Conservation (phyloP, 2,888 invertebrate genomes). For the Tupiocoris notatus region DNA sequence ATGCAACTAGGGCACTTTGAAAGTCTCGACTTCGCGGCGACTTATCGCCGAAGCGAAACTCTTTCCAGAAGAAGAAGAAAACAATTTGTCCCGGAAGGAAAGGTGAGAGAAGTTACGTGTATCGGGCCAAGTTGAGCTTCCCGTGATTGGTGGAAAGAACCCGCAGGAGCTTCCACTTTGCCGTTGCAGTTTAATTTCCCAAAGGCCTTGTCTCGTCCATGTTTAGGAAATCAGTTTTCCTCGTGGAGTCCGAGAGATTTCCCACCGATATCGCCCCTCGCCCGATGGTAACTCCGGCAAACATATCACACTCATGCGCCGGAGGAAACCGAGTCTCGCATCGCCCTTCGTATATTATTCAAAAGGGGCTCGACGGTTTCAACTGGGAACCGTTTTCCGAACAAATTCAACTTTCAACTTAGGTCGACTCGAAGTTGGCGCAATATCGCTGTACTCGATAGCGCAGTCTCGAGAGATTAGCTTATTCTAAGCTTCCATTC, state of each 20-base stretch:
- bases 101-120: neutral
- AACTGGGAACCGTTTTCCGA: neutral
- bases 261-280: neutral
- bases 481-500: neutral
- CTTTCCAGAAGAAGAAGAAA: too few relatives aligned
- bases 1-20: too few relatives aligned
- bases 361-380: conserved; percentile 10
- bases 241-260: neutral
- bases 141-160: conserved; percentile 1
- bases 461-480: neutral
- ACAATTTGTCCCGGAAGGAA: conserved; percentile 27
- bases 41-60: too few relatives aligned
- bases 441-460: neutral
- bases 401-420: neutral
- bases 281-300: neutral
- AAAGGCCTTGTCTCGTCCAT: conserved; percentile 42
- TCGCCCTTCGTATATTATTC: conserved; percentile 33
- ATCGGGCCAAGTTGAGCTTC: neutral
- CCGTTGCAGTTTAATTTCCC: conserved; percentile 43
- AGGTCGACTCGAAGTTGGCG: neutral
- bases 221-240: conserved; percentile 43
- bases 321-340: neutral
- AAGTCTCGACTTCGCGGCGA: too few relatives aligned
- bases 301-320: conserved; percentile 23
- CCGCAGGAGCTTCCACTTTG: conserved; percentile 28